phyloP scores from a whole-genome alignment of 2,113 vertebrate species.

The Callaeas wilsoni region DNA sequence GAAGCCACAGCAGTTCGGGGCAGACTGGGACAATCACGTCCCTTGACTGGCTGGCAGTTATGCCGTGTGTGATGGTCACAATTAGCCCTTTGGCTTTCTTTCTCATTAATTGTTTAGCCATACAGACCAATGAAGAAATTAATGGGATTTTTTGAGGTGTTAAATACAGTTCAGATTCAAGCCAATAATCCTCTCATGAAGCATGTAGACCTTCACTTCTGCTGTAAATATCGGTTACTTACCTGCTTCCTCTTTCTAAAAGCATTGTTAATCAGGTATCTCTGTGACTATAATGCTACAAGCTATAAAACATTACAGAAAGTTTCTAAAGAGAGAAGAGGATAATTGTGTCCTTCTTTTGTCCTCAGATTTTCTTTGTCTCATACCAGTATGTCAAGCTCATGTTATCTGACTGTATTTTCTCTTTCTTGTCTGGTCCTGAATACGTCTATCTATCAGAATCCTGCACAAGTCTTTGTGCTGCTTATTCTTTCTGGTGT shows the following conservation, averaged over 20 bases:
- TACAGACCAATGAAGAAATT: background rate
- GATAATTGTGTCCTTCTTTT: background rate
- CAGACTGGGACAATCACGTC: background rate
- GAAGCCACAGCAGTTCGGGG: too few species aligned
- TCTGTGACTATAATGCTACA: background rate
- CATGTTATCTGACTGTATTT: background rate
- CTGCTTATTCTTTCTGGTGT: background rate
- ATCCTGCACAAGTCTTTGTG: background rate
- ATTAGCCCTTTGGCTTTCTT: background rate
- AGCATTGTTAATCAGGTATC: background rate
- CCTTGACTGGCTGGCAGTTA: rapidly evolving
- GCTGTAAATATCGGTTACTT: background rate
- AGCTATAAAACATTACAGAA: background rate
- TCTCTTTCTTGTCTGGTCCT: background rate
- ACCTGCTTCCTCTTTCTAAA: background rate
- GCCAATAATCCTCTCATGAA: background rate
- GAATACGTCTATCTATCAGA: background rate
- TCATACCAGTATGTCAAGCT: background rate
- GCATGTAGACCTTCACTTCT: background rate
- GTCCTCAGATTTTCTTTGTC: background rate
- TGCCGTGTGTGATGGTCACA: rapidly evolving
- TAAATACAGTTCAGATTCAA: background rate
- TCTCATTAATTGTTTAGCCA: background rate
- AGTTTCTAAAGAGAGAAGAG: background rate
- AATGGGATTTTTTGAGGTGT: background rate